These are phyloP conservation scores for Myiopsitta monachus DNA, from an alignment of 2,113 vertebrate genomes.

Conservation along the genomic window DNA sequence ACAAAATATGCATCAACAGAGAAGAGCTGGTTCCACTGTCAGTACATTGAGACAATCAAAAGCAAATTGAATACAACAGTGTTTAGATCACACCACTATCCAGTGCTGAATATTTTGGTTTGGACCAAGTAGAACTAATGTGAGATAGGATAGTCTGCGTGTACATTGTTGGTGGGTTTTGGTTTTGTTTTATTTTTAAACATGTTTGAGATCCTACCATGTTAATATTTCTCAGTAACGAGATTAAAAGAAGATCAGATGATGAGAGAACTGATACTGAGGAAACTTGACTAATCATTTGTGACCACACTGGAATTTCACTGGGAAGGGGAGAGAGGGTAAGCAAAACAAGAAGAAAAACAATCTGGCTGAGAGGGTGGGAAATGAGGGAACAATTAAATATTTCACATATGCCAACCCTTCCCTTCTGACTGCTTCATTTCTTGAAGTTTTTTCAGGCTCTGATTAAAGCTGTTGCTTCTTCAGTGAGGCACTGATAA, in stretches of 20 bases:
- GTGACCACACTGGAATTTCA: neutral
- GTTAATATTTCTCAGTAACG: neutral
- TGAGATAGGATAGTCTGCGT: neutral
- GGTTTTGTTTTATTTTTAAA: neutral
- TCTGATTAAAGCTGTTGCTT: neutral
- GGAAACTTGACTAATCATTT: neutral
- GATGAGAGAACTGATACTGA: neutral
- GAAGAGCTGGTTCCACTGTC: neutral
- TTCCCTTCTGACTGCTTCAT: neutral
- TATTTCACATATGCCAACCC: neutral
- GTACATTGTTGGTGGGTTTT: neutral
- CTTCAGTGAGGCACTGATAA: neutral
- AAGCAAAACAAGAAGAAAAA: neutral
- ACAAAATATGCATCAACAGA: neutral
- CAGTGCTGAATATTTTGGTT: neutral
- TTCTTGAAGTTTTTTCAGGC: neutral
- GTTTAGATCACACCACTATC: neutral
- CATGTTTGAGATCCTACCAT: neutral
- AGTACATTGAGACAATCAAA: neutral
- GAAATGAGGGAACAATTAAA: neutral
- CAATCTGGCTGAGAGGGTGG: neutral
- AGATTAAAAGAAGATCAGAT: neutral
- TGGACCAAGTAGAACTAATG: neutral
- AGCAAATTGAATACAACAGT: rapidly evolving
- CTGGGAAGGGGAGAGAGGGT: neutral